Conservation (phyloP, 2,113 vertebrate species). For the Epinephelus cyanopodus region DNA sequence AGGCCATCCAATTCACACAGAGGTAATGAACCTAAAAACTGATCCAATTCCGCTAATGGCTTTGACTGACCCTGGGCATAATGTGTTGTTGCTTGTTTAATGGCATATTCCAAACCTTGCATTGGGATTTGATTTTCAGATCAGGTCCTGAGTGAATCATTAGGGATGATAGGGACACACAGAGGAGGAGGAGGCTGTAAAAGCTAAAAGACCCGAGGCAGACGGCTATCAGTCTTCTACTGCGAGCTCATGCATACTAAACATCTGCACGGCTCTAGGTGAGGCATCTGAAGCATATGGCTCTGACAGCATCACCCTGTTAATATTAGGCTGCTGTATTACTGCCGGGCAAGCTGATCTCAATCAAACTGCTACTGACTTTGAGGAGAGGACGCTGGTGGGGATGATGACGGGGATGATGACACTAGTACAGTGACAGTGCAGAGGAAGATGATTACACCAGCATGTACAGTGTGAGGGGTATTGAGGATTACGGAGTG, state of each 20-base stretch:
- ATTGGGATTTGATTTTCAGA: constrained; percentile 72
- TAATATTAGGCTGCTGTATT: constrained; percentile 39
- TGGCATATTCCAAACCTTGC: constrained; percentile 67
- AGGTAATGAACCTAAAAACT: constrained; percentile 81
- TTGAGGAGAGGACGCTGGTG: constrained; percentile 24
- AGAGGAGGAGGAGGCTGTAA: constrained; percentile 63
- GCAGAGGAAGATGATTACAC: not conserved
- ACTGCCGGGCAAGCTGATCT: constrained; percentile 28
- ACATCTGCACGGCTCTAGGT: constrained; percentile 55
- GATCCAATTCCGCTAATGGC: constrained; percentile 78
- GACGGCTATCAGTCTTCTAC: constrained; percentile 62
- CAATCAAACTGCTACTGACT: constrained; percentile 36
- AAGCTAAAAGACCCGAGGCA: constrained; percentile 68
- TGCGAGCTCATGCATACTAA: constrained; percentile 70
- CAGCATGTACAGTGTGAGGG: not conserved
- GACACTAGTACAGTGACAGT: not conserved
- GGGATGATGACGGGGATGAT: not conserved
- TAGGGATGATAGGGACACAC: constrained; percentile 69
- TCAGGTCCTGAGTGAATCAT: constrained; percentile 74
- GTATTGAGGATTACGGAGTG: not conserved
- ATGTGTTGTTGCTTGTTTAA: constrained; percentile 76
- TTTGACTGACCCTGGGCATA: constrained; percentile 75
- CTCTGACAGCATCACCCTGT: constrained; percentile 40
- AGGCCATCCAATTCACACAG: constrained; percentile 63
- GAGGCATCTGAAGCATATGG: constrained; percentile 66